A percentile compares a stretch with the other conserved stretches of the same genome.
Conservation (phyloP, 2,888 invertebrate genomes). For the Cheilosia vernalis region DNA sequence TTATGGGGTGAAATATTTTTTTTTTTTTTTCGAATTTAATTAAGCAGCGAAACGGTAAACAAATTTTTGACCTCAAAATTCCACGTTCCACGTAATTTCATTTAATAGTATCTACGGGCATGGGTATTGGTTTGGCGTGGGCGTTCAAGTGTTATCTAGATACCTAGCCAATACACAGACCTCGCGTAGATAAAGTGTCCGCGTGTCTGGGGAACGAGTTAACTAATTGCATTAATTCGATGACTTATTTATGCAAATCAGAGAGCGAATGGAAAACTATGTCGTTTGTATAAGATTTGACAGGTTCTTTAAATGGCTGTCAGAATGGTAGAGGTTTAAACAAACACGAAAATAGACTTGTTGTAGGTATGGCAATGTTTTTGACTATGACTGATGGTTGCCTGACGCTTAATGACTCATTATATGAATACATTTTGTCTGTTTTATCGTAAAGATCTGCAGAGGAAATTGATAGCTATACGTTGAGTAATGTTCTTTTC, state of each 20-base stretch:
- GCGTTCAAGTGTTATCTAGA: not conserved
- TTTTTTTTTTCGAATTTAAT: conserved; percentile 10
- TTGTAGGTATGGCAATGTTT: no score
- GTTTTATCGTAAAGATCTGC: no score
- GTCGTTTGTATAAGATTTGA: conserved; percentile 58
- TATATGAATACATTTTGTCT: no score
- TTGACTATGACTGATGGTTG: no score
- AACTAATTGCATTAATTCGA: conserved; percentile 71
- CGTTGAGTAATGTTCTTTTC: no score
- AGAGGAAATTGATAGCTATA: no score
- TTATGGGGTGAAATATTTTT: conserved; percentile 23
- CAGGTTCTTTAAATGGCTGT: conserved; percentile 56
- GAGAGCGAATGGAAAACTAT: conserved; percentile 61
- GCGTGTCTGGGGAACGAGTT: conserved; percentile 47
- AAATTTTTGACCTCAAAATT: conserved; percentile 57
- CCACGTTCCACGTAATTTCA: conserved; percentile 32
- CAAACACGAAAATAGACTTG: no score
- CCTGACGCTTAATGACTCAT: no score
- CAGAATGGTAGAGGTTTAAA: not conserved
- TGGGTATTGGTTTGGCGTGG: not conserved
- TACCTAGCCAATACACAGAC: not conserved
- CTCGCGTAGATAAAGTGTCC: conserved; percentile 22
- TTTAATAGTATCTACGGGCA: conserved; percentile 23
- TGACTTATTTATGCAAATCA: conserved; percentile 67
- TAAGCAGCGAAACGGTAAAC: conserved; percentile 11